Base-by-base conservation (phyloP, 2,113 vertebrate genomes). In the Melanotaenia duboulayi region DNA sequence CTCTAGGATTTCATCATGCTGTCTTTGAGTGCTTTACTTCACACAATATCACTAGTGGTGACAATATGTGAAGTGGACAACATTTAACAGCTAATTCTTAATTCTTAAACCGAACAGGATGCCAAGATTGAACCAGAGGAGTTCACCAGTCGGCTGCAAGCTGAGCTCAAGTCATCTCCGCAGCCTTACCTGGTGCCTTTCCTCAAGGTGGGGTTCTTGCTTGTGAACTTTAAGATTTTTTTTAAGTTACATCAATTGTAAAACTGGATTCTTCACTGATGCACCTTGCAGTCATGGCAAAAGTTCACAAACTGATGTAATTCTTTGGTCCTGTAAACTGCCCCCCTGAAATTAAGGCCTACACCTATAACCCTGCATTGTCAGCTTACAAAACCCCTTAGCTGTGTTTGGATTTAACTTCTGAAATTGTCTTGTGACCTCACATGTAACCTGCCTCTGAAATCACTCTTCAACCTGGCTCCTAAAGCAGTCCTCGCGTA, bases 141-240 rank as follows among this genome's bases (percentile, higher is more conserved):
- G 88, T 96, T 96, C 92, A 97, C 96, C 79, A 95, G 92, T 83
- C 93, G 95, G 44, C 92, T 96, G 75, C 95, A 97, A 24, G 92
- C 94, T 0, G 96, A 96, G 77, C 94, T 97, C 24, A 97, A 96
- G 91, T 96, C 96, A 11, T 97, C 96, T 68, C 95, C 96, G 5
- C 96, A 96, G 91, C 96, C 96, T 56, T 96, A 96, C 90, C 93
- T 96, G 83, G 96, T 96, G 73, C 95, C 95, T 71, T 97, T 97
- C 81, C 95, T 96, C 57, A 97, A 96, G 96, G 96, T 97, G 65
- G 32, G 76, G 11, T 49, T 52, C 42, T 25, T 12, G 37, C 11
- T 49, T 59, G 2, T 44, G 64, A 55, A 55, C 23, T 14, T 17
- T 48, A 46, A 54, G 2, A 3, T 48, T 25, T 0, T 61, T 10